phyloP scores from a whole-genome alignment of 1,140 invertebrate species.

The Ceratoteleas bidentatus region DNA sequence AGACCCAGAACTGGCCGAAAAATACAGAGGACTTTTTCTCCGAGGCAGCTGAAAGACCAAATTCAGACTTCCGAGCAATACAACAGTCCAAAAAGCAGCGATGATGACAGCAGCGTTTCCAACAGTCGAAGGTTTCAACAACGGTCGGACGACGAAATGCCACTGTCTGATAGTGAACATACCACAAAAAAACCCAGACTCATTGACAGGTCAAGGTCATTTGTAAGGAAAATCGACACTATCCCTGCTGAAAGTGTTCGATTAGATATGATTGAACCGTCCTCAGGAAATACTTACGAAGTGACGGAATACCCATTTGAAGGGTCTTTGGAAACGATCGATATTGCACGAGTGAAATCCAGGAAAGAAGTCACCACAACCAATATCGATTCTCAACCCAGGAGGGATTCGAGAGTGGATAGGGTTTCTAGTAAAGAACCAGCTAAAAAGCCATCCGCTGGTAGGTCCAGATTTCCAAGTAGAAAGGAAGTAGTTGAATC shows the following conservation, averaged over 20 bases:
- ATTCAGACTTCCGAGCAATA: conserved; percentile 42
- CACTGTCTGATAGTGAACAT: background rate
- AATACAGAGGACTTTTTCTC: conserved; percentile 62
- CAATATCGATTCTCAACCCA: conserved; percentile 6
- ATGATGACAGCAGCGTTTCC: background rate
- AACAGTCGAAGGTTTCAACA: conserved; percentile 12
- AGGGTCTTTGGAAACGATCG: conserved; percentile 22
- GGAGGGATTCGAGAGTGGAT: background rate
- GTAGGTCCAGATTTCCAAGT: conserved; percentile 11
- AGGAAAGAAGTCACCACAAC: conserved; percentile 25
- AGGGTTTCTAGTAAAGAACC: background rate
- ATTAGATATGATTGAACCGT: conserved; percentile 39
- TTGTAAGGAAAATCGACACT: conserved; percentile 41
- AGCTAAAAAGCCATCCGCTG: conserved; percentile 34
- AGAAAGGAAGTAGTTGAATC: conserved; percentile 53
- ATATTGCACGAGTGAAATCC: conserved; percentile 25
- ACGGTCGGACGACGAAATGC: background rate
- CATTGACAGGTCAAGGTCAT: background rate
- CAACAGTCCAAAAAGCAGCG: conserved; percentile 18
- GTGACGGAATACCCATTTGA: conserved; percentile 42
- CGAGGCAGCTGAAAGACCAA: conserved; percentile 61
- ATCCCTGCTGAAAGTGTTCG: conserved; percentile 63
- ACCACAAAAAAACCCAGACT: background rate
- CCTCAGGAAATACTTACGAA: conserved; percentile 51
- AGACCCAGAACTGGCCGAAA: conserved; percentile 73